Base-by-base conservation (phyloP, 2,113 vertebrate genomes). In the Macaca nemestrina region DNA sequence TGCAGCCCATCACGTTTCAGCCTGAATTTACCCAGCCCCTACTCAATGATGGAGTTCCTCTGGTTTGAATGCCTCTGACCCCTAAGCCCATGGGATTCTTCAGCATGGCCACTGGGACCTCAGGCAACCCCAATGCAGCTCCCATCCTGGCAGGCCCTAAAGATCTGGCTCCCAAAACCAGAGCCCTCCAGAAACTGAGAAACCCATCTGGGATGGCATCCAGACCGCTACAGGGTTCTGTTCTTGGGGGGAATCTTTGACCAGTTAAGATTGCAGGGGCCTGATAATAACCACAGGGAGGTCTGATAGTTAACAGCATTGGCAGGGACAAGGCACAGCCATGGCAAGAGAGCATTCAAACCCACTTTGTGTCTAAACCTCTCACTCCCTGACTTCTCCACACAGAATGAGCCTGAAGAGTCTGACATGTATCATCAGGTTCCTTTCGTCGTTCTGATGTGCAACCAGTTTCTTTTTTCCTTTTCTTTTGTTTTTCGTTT, bases 401-500 rank as follows among this genome's bases (percentile, higher is more conserved):
- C 0, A 40, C 3, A 17, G 57, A 52, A 76, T 0, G 45, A 92
- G 16, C 70, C 70, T 2, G 3, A 38, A 23, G 0, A 27, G 22
- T 10, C 72, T 64, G 61, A 38, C 23, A 14, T 7, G 14, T 38
- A 12, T 7, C 2, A 0, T 13, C 70, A 4, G 2, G 11, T n/a
- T 27, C 50, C 43, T 40, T 57, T 30, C 2, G 11, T 40, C 32
- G 25, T 55, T 40, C 14, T 52, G 32, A 1, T 17, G 2, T 68
- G 17, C 16, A 2, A 11, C 57, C 38, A 20, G 10, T 61, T n/a
- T 68, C 70, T 81, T 40, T 40, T 59, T 10, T 57, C 23, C 55
- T 57, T 57, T 22, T 48, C 11, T 48, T 50, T 50, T 48, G 2
- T 45, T 45, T 8, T 40, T 40, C 40, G 4, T 18, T 9, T 25